Evolutionary conservation across 1,140 invertebrate species (phyloP).

Genomic region (Drosophila repleta): DNA sequence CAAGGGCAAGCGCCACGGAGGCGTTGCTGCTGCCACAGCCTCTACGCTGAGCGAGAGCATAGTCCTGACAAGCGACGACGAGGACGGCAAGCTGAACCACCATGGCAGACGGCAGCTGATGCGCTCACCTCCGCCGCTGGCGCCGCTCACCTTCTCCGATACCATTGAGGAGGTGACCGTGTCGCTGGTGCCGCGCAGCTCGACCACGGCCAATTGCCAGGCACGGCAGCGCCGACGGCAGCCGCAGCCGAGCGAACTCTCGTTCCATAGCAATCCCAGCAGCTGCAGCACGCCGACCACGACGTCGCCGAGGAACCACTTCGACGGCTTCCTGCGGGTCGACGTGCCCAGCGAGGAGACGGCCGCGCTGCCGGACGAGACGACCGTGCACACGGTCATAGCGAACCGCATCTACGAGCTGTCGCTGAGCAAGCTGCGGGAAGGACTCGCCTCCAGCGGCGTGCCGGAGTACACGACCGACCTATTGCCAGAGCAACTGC

Average conservation of each 20-base stretch:
- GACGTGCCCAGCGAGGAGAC: constrained; percentile 53
- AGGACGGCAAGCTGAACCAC: constrained; percentile 11
- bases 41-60: constrained; percentile 55
- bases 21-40: constrained; percentile 12
- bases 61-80: constrained; percentile 75
- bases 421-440: constrained; percentile 74
- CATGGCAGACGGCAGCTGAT: constrained; percentile 14
- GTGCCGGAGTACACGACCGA: constrained; percentile 71
- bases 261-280: constrained; percentile 5
- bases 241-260: constrained; percentile 11
- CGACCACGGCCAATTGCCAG: constrained; percentile 67
- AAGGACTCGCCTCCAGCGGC: constrained; percentile 76
- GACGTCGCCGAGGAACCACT: constrained; percentile 7
- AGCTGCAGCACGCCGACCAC: constrained; percentile 17
- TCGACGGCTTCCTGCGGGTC: constrained; percentile 45
- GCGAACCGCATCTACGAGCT: constrained; percentile 80
- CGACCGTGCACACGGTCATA: constrained; percentile 81
- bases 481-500: constrained; percentile 58
- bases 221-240: constrained; percentile 35
- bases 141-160: constrained; percentile 56
- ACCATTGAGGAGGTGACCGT: constrained; percentile 75
- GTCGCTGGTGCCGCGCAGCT: constrained; percentile 72
- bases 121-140: constrained; percentile 63
- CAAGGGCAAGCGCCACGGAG: constrained; percentile 21
- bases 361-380: constrained; percentile 72